Conservation (phyloP, 2,113 vertebrate species). For the Rattus rattus region DNA sequence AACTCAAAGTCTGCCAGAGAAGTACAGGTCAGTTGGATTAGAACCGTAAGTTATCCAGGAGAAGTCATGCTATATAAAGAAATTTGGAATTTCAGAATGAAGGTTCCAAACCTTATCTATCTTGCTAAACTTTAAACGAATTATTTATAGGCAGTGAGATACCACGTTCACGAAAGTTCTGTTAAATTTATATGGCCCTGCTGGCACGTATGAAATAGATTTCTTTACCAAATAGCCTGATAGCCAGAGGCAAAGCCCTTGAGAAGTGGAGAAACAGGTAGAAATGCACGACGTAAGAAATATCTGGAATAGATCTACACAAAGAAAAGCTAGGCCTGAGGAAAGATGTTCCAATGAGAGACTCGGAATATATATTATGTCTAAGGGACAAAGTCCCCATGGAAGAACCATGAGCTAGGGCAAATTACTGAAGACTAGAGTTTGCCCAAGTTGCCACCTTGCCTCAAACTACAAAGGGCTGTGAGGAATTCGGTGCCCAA, state of each 20-base stretch:
- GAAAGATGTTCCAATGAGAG: background rate
- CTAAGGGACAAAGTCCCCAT: background rate
- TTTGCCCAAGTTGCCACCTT: background rate
- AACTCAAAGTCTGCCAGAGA: background rate
- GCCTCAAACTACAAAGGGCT: background rate
- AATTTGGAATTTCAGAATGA: background rate
- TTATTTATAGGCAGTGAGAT: slow-evolving; percentile 12
- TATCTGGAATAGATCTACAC: background rate
- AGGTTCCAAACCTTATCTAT: background rate
- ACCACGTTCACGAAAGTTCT: background rate
- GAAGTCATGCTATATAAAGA: background rate
- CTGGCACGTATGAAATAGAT: background rate
- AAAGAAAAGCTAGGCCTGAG: background rate
- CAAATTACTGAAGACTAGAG: background rate
- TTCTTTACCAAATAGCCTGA: background rate
- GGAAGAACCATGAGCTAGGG: background rate
- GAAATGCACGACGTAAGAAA: background rate
- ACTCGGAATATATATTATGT: background rate
- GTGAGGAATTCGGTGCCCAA: background rate
- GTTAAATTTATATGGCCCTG: background rate
- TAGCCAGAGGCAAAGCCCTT: background rate
- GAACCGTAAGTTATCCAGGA: background rate
- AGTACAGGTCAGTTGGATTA: background rate
- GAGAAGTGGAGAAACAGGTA: background rate
- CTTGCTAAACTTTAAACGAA: slow-evolving; percentile 46